A percentile compares a stretch with the other conserved stretches of the same genome.
Conservation (phyloP, 2,888 invertebrate genomes). For the Luperina nickerlii region DNA sequence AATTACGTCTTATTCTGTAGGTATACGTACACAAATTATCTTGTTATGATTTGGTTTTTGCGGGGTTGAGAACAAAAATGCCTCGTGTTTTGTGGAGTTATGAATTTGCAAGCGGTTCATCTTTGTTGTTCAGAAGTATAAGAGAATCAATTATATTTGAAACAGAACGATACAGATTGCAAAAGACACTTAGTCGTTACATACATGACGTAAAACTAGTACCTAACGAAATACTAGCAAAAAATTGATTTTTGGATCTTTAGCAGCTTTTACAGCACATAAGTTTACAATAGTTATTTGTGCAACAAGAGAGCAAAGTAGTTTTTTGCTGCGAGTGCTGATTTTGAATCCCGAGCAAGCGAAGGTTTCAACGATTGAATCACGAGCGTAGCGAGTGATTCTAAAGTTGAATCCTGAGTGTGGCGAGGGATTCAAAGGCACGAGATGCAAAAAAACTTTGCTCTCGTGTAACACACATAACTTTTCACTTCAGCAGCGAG, state of each 20-base stretch:
- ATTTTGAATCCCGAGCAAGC: too few species aligned
- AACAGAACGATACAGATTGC: background rate
- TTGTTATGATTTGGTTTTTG: constrained; percentile 34
- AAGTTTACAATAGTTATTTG: too few species aligned
- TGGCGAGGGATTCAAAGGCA: too few species aligned
- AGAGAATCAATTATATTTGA: background rate
- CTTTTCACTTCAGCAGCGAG: too few species aligned
- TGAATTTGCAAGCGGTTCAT: background rate
- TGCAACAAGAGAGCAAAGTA: too few species aligned
- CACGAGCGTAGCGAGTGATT: too few species aligned
- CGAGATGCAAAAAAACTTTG: too few species aligned
- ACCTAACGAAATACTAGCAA: background rate
- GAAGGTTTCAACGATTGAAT: too few species aligned
- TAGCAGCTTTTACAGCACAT: background rate
- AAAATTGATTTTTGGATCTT: background rate
- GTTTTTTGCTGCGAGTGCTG: too few species aligned
- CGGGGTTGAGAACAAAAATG: background rate
- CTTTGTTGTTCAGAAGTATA: background rate
- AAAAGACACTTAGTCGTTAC: background rate
- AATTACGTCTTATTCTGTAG: constrained; percentile 21
- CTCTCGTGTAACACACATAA: too few species aligned
- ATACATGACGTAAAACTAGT: background rate
- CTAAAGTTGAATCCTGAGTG: too few species aligned
- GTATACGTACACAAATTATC: constrained; percentile 23
- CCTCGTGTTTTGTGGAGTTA: background rate